These are phyloP conservation scores for Cynopterus brachyotis DNA, from an alignment of 2,113 vertebrate species.

Conservation along the genomic window DNA sequence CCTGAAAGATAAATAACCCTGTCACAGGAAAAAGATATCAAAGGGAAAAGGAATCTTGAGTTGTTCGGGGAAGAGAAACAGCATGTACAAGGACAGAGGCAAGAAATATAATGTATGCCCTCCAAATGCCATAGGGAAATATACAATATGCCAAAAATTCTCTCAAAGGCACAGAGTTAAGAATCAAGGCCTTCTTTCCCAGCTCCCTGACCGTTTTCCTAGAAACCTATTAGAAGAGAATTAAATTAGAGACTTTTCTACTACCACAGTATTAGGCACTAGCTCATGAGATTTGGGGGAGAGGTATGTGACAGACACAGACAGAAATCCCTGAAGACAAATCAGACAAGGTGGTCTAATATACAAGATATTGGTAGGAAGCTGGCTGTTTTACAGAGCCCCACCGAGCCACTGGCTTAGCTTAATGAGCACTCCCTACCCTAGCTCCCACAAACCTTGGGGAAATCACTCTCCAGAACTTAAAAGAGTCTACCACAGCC, in stretches of 20 bases:
- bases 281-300: slow-evolving; percentile 30
- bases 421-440: background rate
- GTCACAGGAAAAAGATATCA: background rate
- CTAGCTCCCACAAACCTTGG: background rate
- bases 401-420: background rate
- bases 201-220: background rate
- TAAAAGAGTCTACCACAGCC: background rate
- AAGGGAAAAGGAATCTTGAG: background rate
- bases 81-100: background rate
- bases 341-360: background rate
- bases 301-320: background rate
- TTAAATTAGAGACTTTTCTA: slow-evolving; percentile 22
- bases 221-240: slow-evolving; percentile 41
- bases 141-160: background rate
- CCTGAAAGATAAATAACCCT: slow-evolving; percentile 14
- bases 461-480: background rate
- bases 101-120: background rate
- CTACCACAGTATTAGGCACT: background rate
- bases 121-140: slow-evolving; percentile 35
- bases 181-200: background rate
- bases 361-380: background rate
- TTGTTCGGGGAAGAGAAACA: background rate
- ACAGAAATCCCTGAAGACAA: slow-evolving; percentile 46
- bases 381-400: background rate
- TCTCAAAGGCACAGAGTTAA: slow-evolving; percentile 29